Percentiles rank a stretch among this genome's conserved stretches.
Evolutionary conservation across 2,888 invertebrate genomes (phyloP).

Genomic region (Tuberolachnus salignus): DNA sequence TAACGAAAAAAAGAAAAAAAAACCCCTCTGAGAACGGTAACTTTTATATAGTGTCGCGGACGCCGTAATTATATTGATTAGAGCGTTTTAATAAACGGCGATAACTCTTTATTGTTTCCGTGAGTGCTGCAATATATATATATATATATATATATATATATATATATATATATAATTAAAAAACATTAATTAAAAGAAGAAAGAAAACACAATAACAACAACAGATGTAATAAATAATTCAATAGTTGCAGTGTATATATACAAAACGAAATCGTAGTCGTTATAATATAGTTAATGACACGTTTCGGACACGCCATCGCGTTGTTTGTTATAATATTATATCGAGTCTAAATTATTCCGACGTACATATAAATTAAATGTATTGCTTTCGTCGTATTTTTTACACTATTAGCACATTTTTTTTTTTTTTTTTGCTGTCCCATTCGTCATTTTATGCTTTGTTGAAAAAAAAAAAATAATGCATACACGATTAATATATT

Average conservation of each 20-base stretch:
- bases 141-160: too few relatives aligned
- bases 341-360: not conserved
- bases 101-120: not conserved
- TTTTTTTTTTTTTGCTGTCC: too few relatives aligned
- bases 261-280: not conserved
- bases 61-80: too few relatives aligned
- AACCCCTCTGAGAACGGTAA: too few relatives aligned
- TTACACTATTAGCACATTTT: not conserved
- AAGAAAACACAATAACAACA: not conserved
- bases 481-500: too few relatives aligned
- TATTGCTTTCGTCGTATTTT: conserved; percentile 1
- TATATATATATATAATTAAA: too few relatives aligned
- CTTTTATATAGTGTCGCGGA: too few relatives aligned
- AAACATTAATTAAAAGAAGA: conserved; percentile 6
- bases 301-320: not conserved
- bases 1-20: too few relatives aligned
- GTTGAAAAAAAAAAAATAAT: too few relatives aligned
- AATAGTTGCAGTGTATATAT: not conserved
- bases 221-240: conserved; percentile 2
- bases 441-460: too few relatives aligned
- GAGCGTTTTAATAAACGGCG: not conserved
- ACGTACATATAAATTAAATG: not conserved
- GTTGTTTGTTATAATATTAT: not conserved
- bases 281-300: conserved; percentile 14
- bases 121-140: too few relatives aligned